Base-by-base conservation (phyloP, 2,888 invertebrate species). In the Ptycholaimellus sp. region DNA sequence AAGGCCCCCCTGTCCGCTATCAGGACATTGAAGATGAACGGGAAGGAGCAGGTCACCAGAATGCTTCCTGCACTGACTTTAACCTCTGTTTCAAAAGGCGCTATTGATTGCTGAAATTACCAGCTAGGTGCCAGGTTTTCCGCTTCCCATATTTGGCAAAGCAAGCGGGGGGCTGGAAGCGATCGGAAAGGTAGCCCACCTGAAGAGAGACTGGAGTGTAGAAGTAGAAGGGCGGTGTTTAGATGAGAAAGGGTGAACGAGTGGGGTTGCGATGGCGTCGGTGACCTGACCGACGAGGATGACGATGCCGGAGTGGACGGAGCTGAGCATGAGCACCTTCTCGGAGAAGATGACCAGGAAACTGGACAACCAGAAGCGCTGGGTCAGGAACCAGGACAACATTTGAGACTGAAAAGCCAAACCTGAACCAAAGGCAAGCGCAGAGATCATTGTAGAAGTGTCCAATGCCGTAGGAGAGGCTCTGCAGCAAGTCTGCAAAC, bases 351-450 rank as follows among this genome's bases (percentile, higher is more conserved):
- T 72, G 48, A 85, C 66, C 33, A 80, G 69, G 59, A 85, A 85
- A 2, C 77, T 77, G 60, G n/a, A n/a, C n/a, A 85, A 85, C 83
- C 82, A 82, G 67, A 83, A 73, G 40, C 79, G 14, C 3, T 34
- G 5, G 18, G 3, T 3, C 9, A 11, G 27, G 23, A 33, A 6
- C 3, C 16, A n/a, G 3, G 18, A 16, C 34, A 16, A 13, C 27
- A 3, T 34, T 16, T n/a, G 13, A 6, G 25, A n/a, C n/a, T n/a
- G n/a, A n/a, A n/a, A n/a, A n/a, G n/a, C n/a, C 16, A 59, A 82
- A 83, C 2, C 76, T 76, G 60, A 82, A 83, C 82, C 85, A 85
- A 69, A 85, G 74, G 41, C 80, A 76, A 16, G 82, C 80, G 61
- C 79, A 80, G 30, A 85, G 68, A 62, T 87, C 85, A 60, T 85